These are phyloP conservation scores for Tragelaphus oryx DNA, from an alignment of 2,797 vertebrate genomes.

Conservation along the genomic window DNA sequence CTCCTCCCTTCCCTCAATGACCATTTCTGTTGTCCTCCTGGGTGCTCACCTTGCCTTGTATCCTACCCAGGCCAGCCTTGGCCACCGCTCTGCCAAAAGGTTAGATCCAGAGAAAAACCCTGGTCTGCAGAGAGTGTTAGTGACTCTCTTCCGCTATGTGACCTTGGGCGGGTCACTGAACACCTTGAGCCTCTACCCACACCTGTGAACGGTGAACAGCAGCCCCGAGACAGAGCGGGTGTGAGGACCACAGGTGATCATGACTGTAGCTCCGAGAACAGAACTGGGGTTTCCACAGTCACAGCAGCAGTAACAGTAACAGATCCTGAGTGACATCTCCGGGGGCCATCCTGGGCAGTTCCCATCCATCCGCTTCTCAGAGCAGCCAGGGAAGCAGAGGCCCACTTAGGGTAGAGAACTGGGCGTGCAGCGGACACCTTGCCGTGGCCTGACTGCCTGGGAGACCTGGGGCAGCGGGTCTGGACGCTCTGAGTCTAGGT, in stretches of 20 bases:
- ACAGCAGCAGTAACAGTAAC: neutral
- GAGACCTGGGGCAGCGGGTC: neutral
- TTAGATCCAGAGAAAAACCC: neutral
- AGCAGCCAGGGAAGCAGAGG: neutral
- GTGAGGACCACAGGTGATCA: neutral
- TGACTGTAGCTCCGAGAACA: accelerated
- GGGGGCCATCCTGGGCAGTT: accelerated
- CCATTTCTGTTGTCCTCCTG: neutral
- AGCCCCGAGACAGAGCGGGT: accelerated
- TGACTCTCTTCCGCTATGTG: too few species aligned
- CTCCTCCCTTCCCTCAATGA: neutral
- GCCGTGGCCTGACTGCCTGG: neutral
- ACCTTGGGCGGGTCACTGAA: neutral
- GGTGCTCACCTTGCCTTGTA: too few species aligned
- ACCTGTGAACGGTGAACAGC: neutral
- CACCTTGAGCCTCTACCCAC: neutral
- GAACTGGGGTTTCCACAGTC: neutral
- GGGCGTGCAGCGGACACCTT: accelerated
- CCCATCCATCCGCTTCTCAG: accelerated
- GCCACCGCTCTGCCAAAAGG: accelerated
- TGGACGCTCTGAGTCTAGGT: neutral
- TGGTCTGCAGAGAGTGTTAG: neutral
- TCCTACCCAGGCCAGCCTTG: neutral
- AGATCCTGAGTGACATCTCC: accelerated
- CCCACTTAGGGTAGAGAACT: neutral